Conservation (phyloP, 2,113 vertebrate genomes). For the Oncorhynchus tshawytscha region DNA sequence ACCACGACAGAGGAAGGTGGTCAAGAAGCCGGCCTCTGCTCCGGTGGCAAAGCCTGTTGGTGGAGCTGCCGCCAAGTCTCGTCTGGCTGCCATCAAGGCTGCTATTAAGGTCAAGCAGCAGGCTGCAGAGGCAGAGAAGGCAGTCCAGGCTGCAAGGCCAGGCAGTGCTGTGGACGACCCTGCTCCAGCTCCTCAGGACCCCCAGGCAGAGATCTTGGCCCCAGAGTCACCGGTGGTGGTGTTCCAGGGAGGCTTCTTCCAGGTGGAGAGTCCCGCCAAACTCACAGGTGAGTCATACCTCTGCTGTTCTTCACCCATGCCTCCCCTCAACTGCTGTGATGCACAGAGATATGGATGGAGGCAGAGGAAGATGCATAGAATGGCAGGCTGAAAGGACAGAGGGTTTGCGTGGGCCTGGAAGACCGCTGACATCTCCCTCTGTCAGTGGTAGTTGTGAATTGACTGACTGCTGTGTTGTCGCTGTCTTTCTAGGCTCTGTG, state of each 20-base stretch:
- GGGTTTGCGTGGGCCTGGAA: not conserved
- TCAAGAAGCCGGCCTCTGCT: conserved; percentile 78
- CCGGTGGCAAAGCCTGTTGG: conserved; percentile 58
- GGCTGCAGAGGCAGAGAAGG: conserved; percentile 57
- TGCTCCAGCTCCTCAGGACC: not conserved
- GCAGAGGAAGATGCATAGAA: not conserved
- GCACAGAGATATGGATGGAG: not conserved
- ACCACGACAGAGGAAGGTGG: conserved; percentile 57
- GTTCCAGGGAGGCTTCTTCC: conserved; percentile 88
- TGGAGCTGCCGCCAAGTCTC: conserved; percentile 75
- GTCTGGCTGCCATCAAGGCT: conserved; percentile 85
- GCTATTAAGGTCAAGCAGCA: conserved; percentile 78
- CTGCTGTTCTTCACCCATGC: too few relatives aligned
- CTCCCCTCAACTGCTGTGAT: not conserved
- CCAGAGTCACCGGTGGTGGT: conserved; percentile 65
- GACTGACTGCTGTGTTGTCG: not conserved
- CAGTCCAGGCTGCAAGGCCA: not conserved
- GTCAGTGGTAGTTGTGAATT: not conserved
- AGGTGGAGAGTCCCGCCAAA: conserved; percentile 87
- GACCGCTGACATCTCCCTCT: not conserved
- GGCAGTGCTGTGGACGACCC: conserved; percentile 10
- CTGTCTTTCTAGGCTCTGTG: conserved; percentile 41
- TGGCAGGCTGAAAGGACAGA: not conserved
- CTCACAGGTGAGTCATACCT: conserved; percentile 65
- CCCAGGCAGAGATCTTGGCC: rapidly evolving